A percentile compares a stretch with the other conserved stretches of the same genome.
Evolutionary conservation across 1,140 invertebrate species (phyloP).

Genomic region (Bombus vancouverensis): DNA sequence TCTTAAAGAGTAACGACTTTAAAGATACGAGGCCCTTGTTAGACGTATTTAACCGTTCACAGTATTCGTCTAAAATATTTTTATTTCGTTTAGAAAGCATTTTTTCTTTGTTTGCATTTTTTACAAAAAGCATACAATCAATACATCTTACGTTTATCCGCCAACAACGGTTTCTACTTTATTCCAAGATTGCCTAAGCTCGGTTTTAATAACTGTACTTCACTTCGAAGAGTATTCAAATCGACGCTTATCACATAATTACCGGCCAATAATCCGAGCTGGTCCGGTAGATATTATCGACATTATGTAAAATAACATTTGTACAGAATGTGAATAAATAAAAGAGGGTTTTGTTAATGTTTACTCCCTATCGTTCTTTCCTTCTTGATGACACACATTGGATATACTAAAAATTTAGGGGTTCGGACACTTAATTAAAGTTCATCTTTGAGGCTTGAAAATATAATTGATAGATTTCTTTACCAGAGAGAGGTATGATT

Average conservation of each 20-base stretch:
- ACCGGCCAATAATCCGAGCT: constrained; percentile 36
- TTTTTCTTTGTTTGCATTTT: neutral
- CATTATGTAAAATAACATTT: constrained; percentile 82
- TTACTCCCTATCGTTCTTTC: constrained; percentile 14
- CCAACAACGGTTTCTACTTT: neutral
- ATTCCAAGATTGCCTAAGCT: constrained; percentile 24
- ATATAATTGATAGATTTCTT: too few species aligned
- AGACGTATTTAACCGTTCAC: neutral
- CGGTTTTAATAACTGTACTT: constrained; percentile 36
- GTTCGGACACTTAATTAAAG: too few species aligned
- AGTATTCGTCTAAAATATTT: neutral
- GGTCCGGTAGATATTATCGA: constrained; percentile 57
- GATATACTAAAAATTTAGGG: neutral
- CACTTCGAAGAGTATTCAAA: constrained; percentile 32
- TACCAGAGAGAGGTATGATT: too few species aligned
- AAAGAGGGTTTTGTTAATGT: constrained; percentile 79
- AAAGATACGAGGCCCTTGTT: constrained; percentile 1
- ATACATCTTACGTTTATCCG: neutral
- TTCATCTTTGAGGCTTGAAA: too few species aligned
- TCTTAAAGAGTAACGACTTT: neutral
- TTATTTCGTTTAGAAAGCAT: neutral
- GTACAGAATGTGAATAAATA: constrained; percentile 82
- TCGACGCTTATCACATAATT: constrained; percentile 30
- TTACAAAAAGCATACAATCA: neutral
- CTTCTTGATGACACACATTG: neutral